These are phyloP conservation scores for Hassar affinis DNA, from an alignment of 2,113 vertebrate species.

Conservation along the genomic window DNA sequence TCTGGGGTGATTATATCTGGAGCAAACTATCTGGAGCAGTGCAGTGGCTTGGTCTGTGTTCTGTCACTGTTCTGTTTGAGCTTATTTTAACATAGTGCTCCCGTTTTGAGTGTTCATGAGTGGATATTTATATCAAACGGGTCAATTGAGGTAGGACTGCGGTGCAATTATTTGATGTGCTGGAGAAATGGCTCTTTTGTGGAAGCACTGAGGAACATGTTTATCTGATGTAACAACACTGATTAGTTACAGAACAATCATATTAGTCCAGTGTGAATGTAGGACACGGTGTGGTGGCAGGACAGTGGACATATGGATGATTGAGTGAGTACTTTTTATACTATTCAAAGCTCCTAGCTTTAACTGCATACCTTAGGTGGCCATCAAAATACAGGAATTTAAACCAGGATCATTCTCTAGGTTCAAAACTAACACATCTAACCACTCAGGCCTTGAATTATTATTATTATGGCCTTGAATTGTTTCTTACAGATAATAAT, in stretches of 20 bases:
- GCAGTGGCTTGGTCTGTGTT: conserved; percentile 57
- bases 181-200: conserved; percentile 56
- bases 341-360: not conserved
- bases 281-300: not conserved
- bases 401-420: not conserved
- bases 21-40: conserved; percentile 71
- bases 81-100: conserved; percentile 64
- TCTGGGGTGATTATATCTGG: conserved; percentile 62
- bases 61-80: conserved; percentile 63
- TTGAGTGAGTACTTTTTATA: not conserved
- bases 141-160: conserved; percentile 64
- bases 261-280: not conserved
- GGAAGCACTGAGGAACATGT: not conserved
- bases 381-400: not conserved
- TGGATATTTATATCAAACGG: conserved; percentile 74
- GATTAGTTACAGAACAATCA: not conserved
- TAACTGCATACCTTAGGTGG: not conserved
- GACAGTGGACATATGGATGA: not conserved
- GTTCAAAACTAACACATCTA: not conserved
- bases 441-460: no score
- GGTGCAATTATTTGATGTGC: conserved; percentile 54
- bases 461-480: not conserved
- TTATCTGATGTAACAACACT: not conserved
- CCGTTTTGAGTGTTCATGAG: conserved; percentile 67
- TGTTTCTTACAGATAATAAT: not conserved